These are phyloP conservation scores for Aquatica leii DNA, from an alignment of 2,888 invertebrate genomes.

Conservation along the genomic window DNA sequence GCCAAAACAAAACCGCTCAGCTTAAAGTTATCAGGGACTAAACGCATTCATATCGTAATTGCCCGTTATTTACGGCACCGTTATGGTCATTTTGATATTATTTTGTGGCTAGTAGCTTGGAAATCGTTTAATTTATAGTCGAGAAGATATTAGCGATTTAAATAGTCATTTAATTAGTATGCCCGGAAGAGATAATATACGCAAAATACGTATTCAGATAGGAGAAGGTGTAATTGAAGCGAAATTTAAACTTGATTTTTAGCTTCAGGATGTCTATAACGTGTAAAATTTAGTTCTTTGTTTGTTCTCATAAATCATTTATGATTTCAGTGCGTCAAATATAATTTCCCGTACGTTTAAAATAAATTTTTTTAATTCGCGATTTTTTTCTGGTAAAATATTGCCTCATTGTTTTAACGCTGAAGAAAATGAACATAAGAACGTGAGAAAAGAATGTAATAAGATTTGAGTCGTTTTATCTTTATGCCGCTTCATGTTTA, in stretches of 20 bases:
- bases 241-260: conserved; percentile 1
- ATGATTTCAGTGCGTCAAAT: no score
- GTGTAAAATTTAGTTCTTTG: conserved; percentile 1
- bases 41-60: conserved; percentile 25
- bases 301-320: conserved; percentile 12
- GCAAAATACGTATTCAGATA: not conserved
- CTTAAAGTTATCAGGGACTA: conserved; percentile 31
- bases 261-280: conserved; percentile 6
- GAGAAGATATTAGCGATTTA: conserved; percentile 29
- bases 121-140: conserved; percentile 37
- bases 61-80: conserved; percentile 33
- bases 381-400: no score
- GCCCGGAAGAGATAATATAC: conserved; percentile 23
- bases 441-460: no score
- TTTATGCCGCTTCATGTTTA: no score
- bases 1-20: conserved; percentile 31
- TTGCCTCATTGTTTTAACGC: no score
- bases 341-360: no score
- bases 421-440: no score
- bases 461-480: no score
- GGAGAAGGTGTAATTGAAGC: conserved; percentile 2
- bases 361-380: no score
- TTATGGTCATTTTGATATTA: conserved; percentile 37
- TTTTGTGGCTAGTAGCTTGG: conserved; percentile 28
- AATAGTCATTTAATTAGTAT: conserved; percentile 31